Base-by-base conservation (phyloP, 2,888 invertebrate genomes). In the Scrobipalpa atriplicella region DNA sequence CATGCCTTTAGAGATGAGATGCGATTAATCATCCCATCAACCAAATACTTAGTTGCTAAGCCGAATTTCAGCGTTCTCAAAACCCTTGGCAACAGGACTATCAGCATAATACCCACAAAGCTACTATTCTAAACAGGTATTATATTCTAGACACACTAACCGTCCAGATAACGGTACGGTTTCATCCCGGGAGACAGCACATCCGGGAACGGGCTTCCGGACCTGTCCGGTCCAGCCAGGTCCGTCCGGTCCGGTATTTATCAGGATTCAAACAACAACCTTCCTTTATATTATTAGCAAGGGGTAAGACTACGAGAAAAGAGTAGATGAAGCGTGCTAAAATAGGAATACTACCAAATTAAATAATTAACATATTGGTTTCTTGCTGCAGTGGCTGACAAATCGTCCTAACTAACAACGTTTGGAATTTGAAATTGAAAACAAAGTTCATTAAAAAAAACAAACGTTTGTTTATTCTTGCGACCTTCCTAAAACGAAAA, bases 91-190 rank as follows among this genome's bases (percentile, higher is more conserved):
- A 10, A 39, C 47, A 47, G 47, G 8, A 5, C 16, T 47, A 1
- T 1, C 16, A 47, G n/a, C 3, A 16, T 47, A 16, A 47, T 47
- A n/a, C 10, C 47, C 16, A 47, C n/a, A 29, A 29, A 29, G 29
- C 29, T 29, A 29, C 47, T 47, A 47, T 47, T 47, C 47, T 16
- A n/a, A 11, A 16, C 5, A 47, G 47, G 47, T 16, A 21, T 56
- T 56, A 1, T 21, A 56, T 21, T 10, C 9, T 2, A 19, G 52
- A 52, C 52, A 52, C 19, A 19, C 54, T 56, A 56, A 56, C 29
- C 54, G n/a, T 47, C n/a, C 47, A 21, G 54, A 56, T 29, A 56
- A 29, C 21, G 21, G 54, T 47, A 21, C 54, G 54, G 13, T 29
- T 56, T 13, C 54, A 13, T 56, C 54, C 54, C 21, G 21, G 11